phyloP scores from a whole-genome alignment of 2,888 invertebrate species.

The Phlogophora meticulosa region DNA sequence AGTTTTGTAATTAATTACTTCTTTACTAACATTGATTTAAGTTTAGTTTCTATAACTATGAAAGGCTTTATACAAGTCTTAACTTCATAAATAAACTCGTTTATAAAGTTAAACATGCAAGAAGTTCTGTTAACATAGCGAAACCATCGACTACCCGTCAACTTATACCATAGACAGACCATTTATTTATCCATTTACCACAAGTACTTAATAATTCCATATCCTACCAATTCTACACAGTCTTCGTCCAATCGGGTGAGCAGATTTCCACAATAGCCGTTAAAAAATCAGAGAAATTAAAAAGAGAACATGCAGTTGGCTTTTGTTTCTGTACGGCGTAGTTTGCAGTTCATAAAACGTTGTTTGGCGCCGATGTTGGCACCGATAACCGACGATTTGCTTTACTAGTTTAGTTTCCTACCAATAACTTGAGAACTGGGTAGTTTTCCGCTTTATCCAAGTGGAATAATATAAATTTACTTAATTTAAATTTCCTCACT shows the following conservation, averaged over 20 bases:
- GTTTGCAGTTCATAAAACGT: conserved; percentile 50
- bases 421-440: conserved; percentile 21
- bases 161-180: neutral
- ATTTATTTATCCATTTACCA: conserved; percentile 2
- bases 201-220: too few relatives aligned
- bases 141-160: conserved; percentile 2
- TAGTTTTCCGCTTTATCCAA: neutral
- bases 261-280: conserved; percentile 9
- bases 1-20: neutral
- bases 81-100: neutral
- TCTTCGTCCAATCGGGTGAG: neutral
- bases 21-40: neutral
- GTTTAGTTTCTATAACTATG: neutral
- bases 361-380: conserved; percentile 16
- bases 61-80: neutral
- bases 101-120: neutral
- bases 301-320: conserved; percentile 30
- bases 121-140: neutral
- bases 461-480: conserved; percentile 15
- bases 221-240: conserved; percentile 1
- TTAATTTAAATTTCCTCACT: neutral
- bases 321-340: conserved; percentile 28
- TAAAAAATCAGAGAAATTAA: conserved; percentile 21
- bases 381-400: conserved; percentile 22
- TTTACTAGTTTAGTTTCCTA: conserved; percentile 26